These are phyloP conservation scores for Isaurus tuberculatus DNA, from an alignment of 92 coral and sea anemone genomes.

Conservation along the genomic window DNA sequence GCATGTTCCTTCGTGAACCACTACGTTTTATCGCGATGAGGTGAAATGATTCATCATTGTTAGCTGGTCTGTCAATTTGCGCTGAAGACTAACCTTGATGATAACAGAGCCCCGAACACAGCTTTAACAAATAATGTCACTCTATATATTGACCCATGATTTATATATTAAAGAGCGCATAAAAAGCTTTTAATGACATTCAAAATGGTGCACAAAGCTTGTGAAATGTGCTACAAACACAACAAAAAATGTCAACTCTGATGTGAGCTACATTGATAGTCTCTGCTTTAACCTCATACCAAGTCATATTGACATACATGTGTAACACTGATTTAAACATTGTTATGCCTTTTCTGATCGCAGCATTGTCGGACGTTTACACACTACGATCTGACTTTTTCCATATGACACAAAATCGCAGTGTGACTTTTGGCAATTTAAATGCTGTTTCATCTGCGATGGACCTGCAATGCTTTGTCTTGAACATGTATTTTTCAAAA, in stretches of 20 bases:
- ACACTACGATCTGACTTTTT: constrained; percentile 32
- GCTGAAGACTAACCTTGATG: constrained; percentile 46
- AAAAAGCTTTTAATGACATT: constrained; percentile 26
- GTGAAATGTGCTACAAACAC: constrained; percentile 43
- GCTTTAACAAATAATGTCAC: constrained; percentile 39
- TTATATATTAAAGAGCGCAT: constrained; percentile 45
- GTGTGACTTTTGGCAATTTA: constrained; percentile 41
- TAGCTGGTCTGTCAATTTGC: constrained; percentile 39
- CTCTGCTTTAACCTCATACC: constrained; percentile 36
- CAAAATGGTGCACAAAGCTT: constrained; percentile 41
- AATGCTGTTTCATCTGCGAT: constrained; percentile 31
- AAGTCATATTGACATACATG: constrained; percentile 28
- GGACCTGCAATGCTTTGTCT: constrained; percentile 38
- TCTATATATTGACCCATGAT: constrained; percentile 42
- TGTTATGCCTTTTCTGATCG: constrained; percentile 38
- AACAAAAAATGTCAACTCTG: constrained; percentile 42
- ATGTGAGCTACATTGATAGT: constrained; percentile 38
- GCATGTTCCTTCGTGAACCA: constrained; percentile 20
- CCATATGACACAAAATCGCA: constrained; percentile 42
- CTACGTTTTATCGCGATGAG: constrained; percentile 18
- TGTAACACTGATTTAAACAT: constrained; percentile 40
- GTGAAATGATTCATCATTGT: constrained; percentile 31
- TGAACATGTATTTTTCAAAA: constrained; percentile 37
- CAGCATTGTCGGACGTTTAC: constrained; percentile 30
- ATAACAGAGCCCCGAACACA: constrained; percentile 38